Percentiles rank a stretch among this genome's conserved stretches.
phyloP scores from a whole-genome alignment of 92 coral and sea anemone species.

The Porites divaricata region DNA sequence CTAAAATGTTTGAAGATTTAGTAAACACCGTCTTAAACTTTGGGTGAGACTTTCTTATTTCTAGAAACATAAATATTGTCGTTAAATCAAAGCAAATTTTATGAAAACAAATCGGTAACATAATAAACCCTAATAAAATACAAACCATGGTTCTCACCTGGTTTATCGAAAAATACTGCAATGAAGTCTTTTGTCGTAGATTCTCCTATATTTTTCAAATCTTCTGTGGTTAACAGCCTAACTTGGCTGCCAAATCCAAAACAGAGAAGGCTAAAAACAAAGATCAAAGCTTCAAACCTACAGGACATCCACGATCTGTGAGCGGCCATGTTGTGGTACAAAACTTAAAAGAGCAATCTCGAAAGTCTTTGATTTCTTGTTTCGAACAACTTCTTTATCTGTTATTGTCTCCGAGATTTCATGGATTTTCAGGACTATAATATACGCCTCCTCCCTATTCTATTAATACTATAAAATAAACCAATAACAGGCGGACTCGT shows the following conservation, averaged over 20 bases:
- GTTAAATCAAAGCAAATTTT: not conserved
- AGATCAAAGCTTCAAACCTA: not conserved
- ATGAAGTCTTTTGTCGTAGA: slow-evolving; percentile 38
- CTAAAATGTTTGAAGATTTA: slow-evolving; percentile 52
- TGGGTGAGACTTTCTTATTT: slow-evolving; percentile 41
- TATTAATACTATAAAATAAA: not conserved
- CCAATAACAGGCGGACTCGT: slow-evolving; percentile 36
- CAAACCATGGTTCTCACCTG: slow-evolving; percentile 25
- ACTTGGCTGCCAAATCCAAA: slow-evolving; percentile 20
- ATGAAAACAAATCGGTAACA: no score
- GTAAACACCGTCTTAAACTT: slow-evolving; percentile 47
- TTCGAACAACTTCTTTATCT: not conserved
- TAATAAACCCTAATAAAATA: no score
- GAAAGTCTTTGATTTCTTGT: not conserved
- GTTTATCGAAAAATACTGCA: slow-evolving; percentile 58
- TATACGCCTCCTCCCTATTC: slow-evolving; percentile 16
- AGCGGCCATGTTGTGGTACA: slow-evolving; percentile 12
- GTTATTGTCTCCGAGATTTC: not conserved
- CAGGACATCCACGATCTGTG: not conserved
- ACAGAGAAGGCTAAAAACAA: not conserved
- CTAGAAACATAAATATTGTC: slow-evolving; percentile 4
- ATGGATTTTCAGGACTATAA: not conserved
- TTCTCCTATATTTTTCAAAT: slow-evolving; percentile 28
- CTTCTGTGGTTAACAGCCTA: slow-evolving; percentile 29
- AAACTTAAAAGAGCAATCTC: not conserved